Percentiles rank a stretch among this genome's conserved stretches.
Conservation (phyloP, 2,888 invertebrate species). For the Trilocha varians region DNA sequence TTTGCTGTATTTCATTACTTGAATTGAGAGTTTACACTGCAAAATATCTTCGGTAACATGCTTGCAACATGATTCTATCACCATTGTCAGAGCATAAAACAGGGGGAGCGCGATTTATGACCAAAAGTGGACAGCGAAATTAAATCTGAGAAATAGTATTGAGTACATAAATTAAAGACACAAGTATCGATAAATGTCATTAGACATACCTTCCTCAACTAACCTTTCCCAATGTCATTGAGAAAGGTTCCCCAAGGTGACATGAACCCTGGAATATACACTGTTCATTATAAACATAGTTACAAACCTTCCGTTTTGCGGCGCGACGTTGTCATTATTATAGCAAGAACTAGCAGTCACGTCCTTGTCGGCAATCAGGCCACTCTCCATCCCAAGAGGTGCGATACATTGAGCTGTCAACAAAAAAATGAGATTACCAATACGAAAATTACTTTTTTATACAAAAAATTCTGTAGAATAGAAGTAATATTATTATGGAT, state of each 20-base stretch:
- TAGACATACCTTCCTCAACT: background rate
- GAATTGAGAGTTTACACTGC: too few species aligned
- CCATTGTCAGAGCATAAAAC: too few species aligned
- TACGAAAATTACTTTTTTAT: background rate
- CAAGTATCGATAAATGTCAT: background rate
- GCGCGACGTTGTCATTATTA: slow-evolving; percentile 88
- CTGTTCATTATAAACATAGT: background rate
- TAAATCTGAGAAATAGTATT: too few species aligned
- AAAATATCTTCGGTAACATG: too few species aligned
- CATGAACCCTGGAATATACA: background rate
- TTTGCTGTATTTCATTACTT: too few species aligned
- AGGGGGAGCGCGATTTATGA: too few species aligned
- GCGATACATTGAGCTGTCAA: slow-evolving; percentile 85
- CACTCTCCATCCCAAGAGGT: slow-evolving; percentile 90
- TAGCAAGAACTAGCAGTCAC: slow-evolving; percentile 89
- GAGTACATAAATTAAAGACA: too few species aligned
- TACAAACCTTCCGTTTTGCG: slow-evolving; percentile 85
- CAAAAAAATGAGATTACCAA: slow-evolving; percentile 11
- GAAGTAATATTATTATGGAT: too few species aligned
- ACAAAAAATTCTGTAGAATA: too few species aligned
- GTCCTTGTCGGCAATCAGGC: slow-evolving; percentile 84
- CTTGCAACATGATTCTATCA: too few species aligned
- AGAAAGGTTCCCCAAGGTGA: background rate
- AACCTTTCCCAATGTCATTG: background rate
- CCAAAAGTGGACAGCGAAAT: too few species aligned